Evolutionary conservation across 2,888 invertebrate species (phyloP).

Genomic region (Esperia sulphurella): DNA sequence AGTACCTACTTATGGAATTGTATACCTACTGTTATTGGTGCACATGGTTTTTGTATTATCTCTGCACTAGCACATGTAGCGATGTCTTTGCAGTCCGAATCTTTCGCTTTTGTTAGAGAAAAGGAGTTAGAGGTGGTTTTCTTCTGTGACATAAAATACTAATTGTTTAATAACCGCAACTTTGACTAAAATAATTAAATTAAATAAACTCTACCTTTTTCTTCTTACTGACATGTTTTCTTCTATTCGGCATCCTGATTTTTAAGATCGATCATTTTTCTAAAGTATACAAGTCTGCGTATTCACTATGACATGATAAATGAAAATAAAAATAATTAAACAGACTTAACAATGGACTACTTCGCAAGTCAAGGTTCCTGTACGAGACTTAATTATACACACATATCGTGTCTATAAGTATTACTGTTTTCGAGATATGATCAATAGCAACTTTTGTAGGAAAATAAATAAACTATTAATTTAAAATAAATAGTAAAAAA

Average conservation of each 20-base stretch:
- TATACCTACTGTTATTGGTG: not conserved
- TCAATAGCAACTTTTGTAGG: too few relatives aligned
- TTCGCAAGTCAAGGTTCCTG: too few relatives aligned
- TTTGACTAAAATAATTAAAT: conserved; percentile 1
- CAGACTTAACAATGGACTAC: too few relatives aligned
- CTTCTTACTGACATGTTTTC: not conserved
- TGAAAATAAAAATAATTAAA: too few relatives aligned
- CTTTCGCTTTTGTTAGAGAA: not conserved
- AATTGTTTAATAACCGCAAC: too few relatives aligned
- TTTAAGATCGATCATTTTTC: not conserved
- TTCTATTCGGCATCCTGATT: not conserved
- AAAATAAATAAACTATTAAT: too few relatives aligned
- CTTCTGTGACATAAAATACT: not conserved
- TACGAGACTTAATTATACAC: too few relatives aligned
- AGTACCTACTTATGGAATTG: too few relatives aligned
- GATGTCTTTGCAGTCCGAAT: not conserved
- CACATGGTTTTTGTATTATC: not conserved
- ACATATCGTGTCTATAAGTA: too few relatives aligned
- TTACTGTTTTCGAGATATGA: too few relatives aligned
- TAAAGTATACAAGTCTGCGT: too few relatives aligned
- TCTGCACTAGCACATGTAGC: not conserved
- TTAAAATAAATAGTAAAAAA: too few relatives aligned
- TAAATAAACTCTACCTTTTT: not conserved
- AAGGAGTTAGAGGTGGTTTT: not conserved
- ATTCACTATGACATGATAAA: not conserved